These are phyloP conservation scores for Arnoldichthys spilopterus DNA, from an alignment of 2,797 vertebrate genomes.

Conservation along the genomic window DNA sequence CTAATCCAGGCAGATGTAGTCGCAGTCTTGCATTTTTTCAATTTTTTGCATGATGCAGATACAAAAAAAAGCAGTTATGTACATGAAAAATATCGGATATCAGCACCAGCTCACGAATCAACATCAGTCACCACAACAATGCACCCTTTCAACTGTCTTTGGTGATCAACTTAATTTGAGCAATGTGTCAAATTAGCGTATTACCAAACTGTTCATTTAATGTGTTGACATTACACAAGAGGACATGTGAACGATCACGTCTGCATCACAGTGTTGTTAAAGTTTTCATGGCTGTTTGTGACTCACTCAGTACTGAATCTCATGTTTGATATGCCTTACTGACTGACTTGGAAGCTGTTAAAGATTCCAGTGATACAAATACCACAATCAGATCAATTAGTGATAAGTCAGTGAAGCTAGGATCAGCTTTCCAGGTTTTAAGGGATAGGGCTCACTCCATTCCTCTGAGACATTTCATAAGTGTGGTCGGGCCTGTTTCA, in stretches of 20 bases:
- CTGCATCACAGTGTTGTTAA: not conserved
- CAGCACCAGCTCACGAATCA: no score
- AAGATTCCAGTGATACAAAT: not conserved
- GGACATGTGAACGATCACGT: not conserved
- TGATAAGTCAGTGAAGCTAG: no score
- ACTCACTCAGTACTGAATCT: constrained; percentile 7
- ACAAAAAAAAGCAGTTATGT: no score
- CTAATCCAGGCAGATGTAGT: no score
- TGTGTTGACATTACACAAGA: not conserved
- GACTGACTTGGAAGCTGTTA: not conserved
- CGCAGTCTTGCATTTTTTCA: no score
- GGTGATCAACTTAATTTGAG: no score
- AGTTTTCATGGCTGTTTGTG: not conserved
- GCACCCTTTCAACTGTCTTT: no score
- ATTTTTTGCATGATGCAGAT: no score
- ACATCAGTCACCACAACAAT: no score
- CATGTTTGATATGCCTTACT: not conserved
- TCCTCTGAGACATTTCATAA: not conserved
- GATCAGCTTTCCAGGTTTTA: no score
- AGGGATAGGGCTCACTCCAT: not conserved
- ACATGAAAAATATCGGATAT: no score
- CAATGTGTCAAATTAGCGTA: no score
- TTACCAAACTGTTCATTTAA: not conserved
- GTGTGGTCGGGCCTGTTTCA: not conserved
- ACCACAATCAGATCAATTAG: not conserved